Evolutionary conservation across 2,113 vertebrate genomes (phyloP).

Genomic region (Microtus ochrogaster): DNA sequence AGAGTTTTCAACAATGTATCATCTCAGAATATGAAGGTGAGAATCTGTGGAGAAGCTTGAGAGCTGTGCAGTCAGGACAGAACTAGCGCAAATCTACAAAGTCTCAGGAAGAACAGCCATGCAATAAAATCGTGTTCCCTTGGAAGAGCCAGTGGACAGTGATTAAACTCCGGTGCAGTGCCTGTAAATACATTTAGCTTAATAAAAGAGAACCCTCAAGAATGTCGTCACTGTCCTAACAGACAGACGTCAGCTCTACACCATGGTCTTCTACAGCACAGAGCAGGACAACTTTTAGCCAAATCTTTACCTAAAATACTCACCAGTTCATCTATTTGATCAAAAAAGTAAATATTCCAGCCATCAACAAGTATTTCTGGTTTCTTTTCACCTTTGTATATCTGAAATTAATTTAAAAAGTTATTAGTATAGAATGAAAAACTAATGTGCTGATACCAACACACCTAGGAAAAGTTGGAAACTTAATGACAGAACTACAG

Average conservation of each 20-base stretch:
- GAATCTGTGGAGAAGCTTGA: conserved; percentile 9
- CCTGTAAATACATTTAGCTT: conserved; percentile 30
- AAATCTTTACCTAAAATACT: conserved; percentile 81
- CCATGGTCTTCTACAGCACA: conserved; percentile 17
- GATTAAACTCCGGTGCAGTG: conserved; percentile 12
- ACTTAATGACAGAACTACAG: conserved; percentile 51
- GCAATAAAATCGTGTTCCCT: not conserved
- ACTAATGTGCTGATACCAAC: conserved; percentile 58
- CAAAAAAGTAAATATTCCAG: conserved; percentile 96
- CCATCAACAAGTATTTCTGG: conserved; percentile 94
- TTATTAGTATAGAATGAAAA: conserved; percentile 74
- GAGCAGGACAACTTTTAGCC: conserved; percentile 8
- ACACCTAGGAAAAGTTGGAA: conserved; percentile 69
- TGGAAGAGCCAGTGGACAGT: conserved; percentile 34
- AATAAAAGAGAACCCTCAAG: conserved; percentile 18
- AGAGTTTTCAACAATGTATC: conserved; percentile 21
- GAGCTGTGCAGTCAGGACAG: not conserved
- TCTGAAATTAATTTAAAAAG: conserved; percentile 87
- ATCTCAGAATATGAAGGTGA: not conserved
- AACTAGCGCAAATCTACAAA: not conserved
- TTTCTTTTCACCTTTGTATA: conserved; percentile 91
- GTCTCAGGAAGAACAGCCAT: not conserved
- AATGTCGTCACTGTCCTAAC: not conserved
- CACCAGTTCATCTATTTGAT: conserved; percentile 91
- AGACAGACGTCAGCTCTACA: not conserved